Conservation (phyloP, 2,113 vertebrate genomes). For the Tursiops truncatus region DNA sequence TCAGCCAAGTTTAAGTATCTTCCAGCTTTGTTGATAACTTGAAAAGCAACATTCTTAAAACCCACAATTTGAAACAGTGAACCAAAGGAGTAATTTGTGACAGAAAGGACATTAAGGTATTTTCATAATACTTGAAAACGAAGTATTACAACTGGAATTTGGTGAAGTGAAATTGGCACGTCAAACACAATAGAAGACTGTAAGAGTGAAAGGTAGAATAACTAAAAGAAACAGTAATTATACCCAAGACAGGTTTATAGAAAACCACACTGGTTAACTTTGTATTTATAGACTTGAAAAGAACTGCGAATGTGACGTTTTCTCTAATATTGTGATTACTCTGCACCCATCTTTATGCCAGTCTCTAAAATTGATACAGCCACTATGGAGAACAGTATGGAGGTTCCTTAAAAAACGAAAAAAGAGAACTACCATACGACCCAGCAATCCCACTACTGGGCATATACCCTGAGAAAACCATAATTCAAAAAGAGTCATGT, state of each 20-base stretch:
- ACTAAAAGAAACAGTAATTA: slow-evolving; percentile 60
- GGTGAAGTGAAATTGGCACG: slow-evolving; percentile 25
- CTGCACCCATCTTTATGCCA: background rate
- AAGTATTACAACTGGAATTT: slow-evolving; percentile 44
- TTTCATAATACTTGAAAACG: slow-evolving; percentile 55
- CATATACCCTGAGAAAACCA: too few relatives aligned
- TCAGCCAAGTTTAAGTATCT: background rate
- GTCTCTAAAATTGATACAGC: background rate
- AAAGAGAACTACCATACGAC: too few relatives aligned
- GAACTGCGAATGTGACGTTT: slow-evolving; percentile 18
- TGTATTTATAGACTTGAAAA: slow-evolving; percentile 40
- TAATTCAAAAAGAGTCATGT: too few relatives aligned
- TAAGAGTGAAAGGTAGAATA: slow-evolving; percentile 29
- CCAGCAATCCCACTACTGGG: too few relatives aligned
- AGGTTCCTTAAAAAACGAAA: too few relatives aligned
- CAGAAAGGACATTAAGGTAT: slow-evolving; percentile 20
- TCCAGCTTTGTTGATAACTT: slow-evolving; percentile 19
- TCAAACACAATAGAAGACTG: slow-evolving; percentile 53
- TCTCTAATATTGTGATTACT: slow-evolving; percentile 26
- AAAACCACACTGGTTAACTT: slow-evolving; percentile 51
- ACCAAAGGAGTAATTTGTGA: slow-evolving; percentile 28
- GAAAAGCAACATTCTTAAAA: slow-evolving; percentile 56
- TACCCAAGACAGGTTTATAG: slow-evolving; percentile 53
- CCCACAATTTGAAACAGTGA: slow-evolving; percentile 37
- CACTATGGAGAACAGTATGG: too few relatives aligned